Evolutionary conservation across 2,113 vertebrate species (phyloP), one percentile per base, ranked within the genome.

Genomic region (Myodes glareolus): DNA sequence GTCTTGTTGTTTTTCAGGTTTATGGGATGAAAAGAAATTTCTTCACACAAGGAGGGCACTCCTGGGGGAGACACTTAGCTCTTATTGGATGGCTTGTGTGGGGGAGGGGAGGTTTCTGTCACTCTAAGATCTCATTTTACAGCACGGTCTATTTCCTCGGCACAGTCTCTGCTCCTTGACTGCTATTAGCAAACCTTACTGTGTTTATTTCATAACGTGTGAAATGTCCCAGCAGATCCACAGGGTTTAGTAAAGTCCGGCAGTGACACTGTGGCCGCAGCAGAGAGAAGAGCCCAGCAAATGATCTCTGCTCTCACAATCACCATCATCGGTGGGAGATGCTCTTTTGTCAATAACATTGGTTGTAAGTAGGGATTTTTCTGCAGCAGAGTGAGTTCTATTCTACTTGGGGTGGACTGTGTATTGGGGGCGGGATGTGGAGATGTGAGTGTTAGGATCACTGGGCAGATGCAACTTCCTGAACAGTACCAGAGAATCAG

Each of bases 121-220:
- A 90, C 42, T 96, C 55, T 65, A 89, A 95, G 92, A 95, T 89
- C 91, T 87, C 72, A 92, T 94, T 96, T 97, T 95, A 72, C 13
- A 47, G 36, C 27, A 42, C 27, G 72, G 90, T 97, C 95, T 97
- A 94, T 95, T 96, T 50, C 93, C 94, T 85, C 27, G 61, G 80
- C 80, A 90, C 90, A 85, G 61, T 84, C 96, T 95, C 92, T 94
- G 58, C 65, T 97, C 45, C 76, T 95, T 97, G 93, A 72, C 61
- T 96, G 78, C 85, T 95, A 81, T 96, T 95, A 94, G 91, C 75
- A 90, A 92, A 90, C 75, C 58, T 96, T 94, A 97, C 95, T 92
- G 88, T 50, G 47, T 88, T 52, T 96, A 81, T 96, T 93, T 73
- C 93, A 92, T 96, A 96, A 90, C 80, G 67, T 97, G 93, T 95